These are phyloP conservation scores for Andinoacara biseriatus DNA, from an alignment of 2,113 vertebrate species.

Conservation along the genomic window DNA sequence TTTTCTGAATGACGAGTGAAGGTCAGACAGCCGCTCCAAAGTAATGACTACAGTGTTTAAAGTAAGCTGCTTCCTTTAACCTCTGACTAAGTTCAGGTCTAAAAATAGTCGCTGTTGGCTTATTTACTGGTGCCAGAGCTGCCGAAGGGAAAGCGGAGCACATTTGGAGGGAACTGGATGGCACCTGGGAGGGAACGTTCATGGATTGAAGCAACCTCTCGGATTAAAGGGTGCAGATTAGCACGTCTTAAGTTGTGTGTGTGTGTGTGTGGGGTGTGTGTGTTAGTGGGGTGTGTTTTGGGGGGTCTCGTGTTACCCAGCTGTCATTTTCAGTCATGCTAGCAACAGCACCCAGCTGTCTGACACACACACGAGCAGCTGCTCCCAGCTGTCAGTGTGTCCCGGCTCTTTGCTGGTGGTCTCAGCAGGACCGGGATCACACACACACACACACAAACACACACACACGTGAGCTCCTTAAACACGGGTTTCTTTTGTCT, in stretches of 20 bases:
- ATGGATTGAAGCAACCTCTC: constrained; percentile 15
- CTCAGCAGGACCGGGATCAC: constrained; percentile 12
- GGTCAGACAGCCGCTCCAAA: background rate
- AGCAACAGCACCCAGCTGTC: constrained; percentile 48
- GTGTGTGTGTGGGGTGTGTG: constrained; percentile 20
- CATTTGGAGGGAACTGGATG: background rate
- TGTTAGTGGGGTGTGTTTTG: background rate
- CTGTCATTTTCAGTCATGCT: constrained; percentile 50
- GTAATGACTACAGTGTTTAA: background rate
- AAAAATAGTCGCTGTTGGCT: background rate
- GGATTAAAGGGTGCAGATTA: constrained; percentile 56
- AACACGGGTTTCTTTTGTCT: background rate
- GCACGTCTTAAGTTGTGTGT: background rate
- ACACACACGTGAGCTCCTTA: background rate
- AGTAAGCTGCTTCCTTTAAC: background rate
- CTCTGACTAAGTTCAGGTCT: constrained; percentile 22
- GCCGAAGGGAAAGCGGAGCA: constrained; percentile 3
- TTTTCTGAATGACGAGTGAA: background rate
- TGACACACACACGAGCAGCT: constrained; percentile 27
- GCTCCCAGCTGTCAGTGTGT: constrained; percentile 63
- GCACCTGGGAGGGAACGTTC: constrained; percentile 43
- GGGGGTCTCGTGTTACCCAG: constrained; percentile 41
- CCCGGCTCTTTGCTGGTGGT: constrained; percentile 60
- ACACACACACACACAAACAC: background rate
- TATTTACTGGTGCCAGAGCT: constrained; percentile 34